Base-by-base conservation (phyloP, 2,888 invertebrate species). In the Sympetrum striolatum region DNA sequence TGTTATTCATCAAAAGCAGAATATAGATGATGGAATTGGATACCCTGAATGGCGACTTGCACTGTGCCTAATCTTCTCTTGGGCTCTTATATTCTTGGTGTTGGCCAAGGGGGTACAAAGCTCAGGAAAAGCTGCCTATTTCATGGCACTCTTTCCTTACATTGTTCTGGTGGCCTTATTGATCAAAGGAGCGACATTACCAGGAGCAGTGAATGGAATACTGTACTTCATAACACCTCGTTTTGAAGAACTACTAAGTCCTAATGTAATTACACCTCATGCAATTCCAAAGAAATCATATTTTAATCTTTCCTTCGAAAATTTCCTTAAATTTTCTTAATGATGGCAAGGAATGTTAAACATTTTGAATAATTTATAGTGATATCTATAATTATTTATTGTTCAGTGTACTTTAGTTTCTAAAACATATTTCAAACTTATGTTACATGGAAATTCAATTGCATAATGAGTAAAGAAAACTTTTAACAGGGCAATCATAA, bases 71-170 rank as follows among this genome's bases (percentile, higher is more conserved):
- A 93, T 97, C 2, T 94, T 94, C 1, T 95, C 97, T 0, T 97
- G 97, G 97, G 90, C 95, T 5, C 93, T 96, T 1, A 96, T 97
- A 64, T 97, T 96, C 93, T 92, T 96, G 10, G 96, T 97, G 90
- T 96, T 97, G 81, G 95, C 96, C 25, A 95, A 95, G 91, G 97
- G 97, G 15, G 96, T 97, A 0, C 96, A 96, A 93, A 97, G 96
- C 92, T 96, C 97, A 0, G 97, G 97, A 81, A 97, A 97, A 93
- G 97, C 96, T 0, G 96, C 98, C 0, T 98, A 98, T 94, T 97
- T 98, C 93, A 96, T 98, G n/a, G 98, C 98, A 0, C 93, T 98
- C 3, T 98, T 98, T 93, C 98, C 98, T 0, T 97, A 97, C 92
- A 95, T 97, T 8, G 96, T 98, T 90, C 95, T 98, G 94, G 94